phyloP scores from a whole-genome alignment of 2,888 invertebrate genomes.

The Sminthurinus aureus region DNA sequence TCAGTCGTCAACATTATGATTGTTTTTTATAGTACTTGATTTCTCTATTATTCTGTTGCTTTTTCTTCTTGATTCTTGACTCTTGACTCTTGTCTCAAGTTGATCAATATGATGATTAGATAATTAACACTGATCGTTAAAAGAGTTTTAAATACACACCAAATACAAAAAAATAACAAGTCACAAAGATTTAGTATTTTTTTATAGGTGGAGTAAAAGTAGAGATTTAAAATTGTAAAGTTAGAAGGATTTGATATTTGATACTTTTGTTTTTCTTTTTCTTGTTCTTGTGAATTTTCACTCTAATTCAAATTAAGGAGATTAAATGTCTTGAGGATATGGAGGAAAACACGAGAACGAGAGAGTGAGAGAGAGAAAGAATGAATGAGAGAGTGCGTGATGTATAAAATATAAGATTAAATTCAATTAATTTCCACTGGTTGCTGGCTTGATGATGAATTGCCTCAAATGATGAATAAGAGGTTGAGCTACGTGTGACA shows the following conservation, averaged over 20 bases:
- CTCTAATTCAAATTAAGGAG: background rate
- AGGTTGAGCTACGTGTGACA: conserved; percentile 43
- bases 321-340: background rate
- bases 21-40: background rate
- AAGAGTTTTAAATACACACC: background rate
- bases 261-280: too few relatives aligned
- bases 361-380: background rate
- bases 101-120: too few relatives aligned
- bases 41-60: background rate
- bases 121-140: background rate
- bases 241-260: too few relatives aligned
- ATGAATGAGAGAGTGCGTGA: conserved; percentile 10
- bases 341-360: background rate
- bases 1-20: conserved; percentile 58
- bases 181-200: too few relatives aligned
- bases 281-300: background rate
- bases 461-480: conserved; percentile 38
- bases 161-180: too few relatives aligned
- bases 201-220: background rate
- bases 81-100: too few relatives aligned
- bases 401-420: conserved; percentile 23
- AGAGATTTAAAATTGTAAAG: background rate
- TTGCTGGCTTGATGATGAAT: conserved; percentile 49
- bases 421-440: conserved; percentile 47
- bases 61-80: background rate